These are phyloP conservation scores for Melanostoma mellinum DNA, from an alignment of 2,888 invertebrate species.

Conservation along the genomic window DNA sequence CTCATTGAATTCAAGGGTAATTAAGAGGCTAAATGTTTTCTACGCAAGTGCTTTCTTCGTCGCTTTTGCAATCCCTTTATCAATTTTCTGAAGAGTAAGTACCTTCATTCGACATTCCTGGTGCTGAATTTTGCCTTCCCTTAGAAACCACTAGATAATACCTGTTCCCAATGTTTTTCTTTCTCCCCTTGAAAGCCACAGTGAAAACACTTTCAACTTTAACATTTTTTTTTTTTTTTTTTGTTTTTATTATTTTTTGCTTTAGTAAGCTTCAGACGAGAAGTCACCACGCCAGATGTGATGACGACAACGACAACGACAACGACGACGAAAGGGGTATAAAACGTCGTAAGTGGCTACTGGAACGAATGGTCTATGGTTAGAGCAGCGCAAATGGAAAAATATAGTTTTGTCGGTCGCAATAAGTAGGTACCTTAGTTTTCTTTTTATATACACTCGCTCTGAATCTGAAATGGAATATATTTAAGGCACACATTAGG, in stretches of 20 bases:
- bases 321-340: neutral
- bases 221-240: constrained; percentile 33
- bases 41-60: constrained; percentile 15
- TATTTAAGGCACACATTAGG: constrained; percentile 26
- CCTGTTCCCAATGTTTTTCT: neutral
- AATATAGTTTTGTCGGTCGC: constrained; percentile 33
- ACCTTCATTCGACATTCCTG: constrained; percentile 32
- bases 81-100: neutral
- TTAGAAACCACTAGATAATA: neutral
- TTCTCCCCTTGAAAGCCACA: constrained; percentile 8
- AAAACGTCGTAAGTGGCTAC: constrained; percentile 35
- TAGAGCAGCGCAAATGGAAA: constrained; percentile 30
- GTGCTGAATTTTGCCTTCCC: constrained; percentile 3
- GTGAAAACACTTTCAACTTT: constrained; percentile 40
- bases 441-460: neutral
- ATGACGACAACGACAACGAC: neutral
- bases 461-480: constrained; percentile 9
- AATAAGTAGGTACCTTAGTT: constrained; percentile 17
- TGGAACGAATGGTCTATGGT: constrained; percentile 32
- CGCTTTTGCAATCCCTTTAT: constrained; percentile 1
- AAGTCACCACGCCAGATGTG: constrained; percentile 2
- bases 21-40: constrained; percentile 45
- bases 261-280: constrained; percentile 27
- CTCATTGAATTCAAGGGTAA: constrained; percentile 40
- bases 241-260: neutral